phyloP scores from a whole-genome alignment of 2,797 vertebrate species.

The Sebastes matsubarae region DNA sequence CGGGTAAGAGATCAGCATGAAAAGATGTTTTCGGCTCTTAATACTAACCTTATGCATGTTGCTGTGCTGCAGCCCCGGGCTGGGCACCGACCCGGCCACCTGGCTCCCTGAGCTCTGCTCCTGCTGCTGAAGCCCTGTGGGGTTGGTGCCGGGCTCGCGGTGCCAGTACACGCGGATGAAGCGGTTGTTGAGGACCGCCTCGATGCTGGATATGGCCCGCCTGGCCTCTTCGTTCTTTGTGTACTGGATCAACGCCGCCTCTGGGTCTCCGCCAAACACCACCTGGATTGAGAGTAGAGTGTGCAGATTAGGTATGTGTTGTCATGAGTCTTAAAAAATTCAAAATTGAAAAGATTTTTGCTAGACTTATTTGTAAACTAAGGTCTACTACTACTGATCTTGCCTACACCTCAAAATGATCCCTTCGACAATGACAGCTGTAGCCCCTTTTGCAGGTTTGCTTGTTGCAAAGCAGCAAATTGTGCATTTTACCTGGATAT shows the following conservation, averaged over 20 bases:
- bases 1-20: not conserved
- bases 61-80: conserved; percentile 67
- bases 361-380: not conserved
- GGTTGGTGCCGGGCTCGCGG: conserved; percentile 79
- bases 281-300: conserved; percentile 79
- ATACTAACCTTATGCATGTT: conserved; percentile 77
- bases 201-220: conserved; percentile 93
- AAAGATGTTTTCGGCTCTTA: not conserved
- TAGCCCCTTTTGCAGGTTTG: not conserved
- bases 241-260: conserved; percentile 95
- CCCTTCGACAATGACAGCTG: not conserved
- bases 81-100: conserved; percentile 50
- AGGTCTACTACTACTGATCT: not conserved
- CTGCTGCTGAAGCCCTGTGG: conserved; percentile 68
- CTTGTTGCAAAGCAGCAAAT: not conserved
- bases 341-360: not conserved
- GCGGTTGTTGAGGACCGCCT: conserved; percentile 95
- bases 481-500: conserved; percentile 90
- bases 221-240: conserved; percentile 93
- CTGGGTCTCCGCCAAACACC: conserved; percentile 93
- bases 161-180: conserved; percentile 98
- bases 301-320: not conserved
- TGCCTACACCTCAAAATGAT: not conserved
- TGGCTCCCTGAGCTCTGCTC: conserved; percentile 78
- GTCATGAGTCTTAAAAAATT: not conserved